A percentile compares a stretch with the other conserved stretches of the same genome.
These are phyloP conservation scores for Synodontis membranacea DNA, from an alignment of 2,113 vertebrate genomes.

Conservation along the genomic window DNA sequence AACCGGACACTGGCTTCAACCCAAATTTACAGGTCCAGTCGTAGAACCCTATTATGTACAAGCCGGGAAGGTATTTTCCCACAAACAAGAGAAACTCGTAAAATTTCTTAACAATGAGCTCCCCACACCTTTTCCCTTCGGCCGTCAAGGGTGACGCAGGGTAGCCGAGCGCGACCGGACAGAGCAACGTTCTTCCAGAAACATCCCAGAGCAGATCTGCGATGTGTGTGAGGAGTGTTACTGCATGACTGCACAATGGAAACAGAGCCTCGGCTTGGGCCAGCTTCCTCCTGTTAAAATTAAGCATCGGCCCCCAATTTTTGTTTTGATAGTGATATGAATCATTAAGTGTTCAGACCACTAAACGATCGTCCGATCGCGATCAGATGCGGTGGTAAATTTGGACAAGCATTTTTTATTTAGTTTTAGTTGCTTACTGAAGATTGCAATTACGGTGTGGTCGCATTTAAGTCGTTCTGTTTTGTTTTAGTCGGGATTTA, in stretches of 20 bases:
- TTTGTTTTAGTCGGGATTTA: too few species aligned
- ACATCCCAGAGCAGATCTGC: constrained; percentile 11
- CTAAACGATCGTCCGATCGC: too few species aligned
- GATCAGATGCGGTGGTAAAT: too few species aligned
- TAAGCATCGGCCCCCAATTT: background rate
- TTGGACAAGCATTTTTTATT: too few species aligned
- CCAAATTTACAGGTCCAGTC: background rate
- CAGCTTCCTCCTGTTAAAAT: background rate
- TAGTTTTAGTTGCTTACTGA: too few species aligned
- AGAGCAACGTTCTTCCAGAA: background rate
- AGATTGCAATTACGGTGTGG: too few species aligned
- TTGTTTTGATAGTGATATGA: background rate
- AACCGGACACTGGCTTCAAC: background rate
- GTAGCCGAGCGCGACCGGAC: background rate
- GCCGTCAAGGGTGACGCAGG: background rate
- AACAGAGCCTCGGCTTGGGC: constrained; percentile 22
- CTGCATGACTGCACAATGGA: constrained; percentile 20
- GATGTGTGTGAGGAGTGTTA: background rate
- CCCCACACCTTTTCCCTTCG: background rate
- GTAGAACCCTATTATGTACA: background rate
- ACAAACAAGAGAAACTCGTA: constrained; percentile 14
- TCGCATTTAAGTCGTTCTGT: too few species aligned
- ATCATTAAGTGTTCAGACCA: background rate
- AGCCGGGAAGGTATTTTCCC: background rate
- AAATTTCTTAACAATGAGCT: constrained; percentile 24